Evolutionary conservation across 1,140 invertebrate genomes (phyloP).

Genomic region (Nephotettix cincticeps): DNA sequence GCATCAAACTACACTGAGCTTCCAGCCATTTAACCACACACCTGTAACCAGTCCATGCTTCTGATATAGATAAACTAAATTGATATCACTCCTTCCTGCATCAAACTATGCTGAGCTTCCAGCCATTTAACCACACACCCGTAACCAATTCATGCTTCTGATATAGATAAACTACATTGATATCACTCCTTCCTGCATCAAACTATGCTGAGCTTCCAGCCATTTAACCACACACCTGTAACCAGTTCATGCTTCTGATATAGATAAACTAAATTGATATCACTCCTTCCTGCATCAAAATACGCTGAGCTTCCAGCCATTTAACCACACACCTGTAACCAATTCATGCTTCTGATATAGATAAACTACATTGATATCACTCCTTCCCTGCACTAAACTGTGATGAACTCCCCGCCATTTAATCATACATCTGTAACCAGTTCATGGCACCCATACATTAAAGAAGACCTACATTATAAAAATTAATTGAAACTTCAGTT

Average conservation of each 20-base stretch:
- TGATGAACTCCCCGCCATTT: not conserved
- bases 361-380: no score
- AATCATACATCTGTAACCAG: not conserved
- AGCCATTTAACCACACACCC: not conserved
- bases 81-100: not conserved
- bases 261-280: no score
- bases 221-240: not conserved
- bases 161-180: no score
- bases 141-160: not conserved
- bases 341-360: no score
- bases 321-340: not conserved
- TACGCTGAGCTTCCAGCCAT: not conserved
- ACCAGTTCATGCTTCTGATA: no score
- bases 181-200: not conserved
- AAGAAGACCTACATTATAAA: no score
- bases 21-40: not conserved
- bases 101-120: not conserved
- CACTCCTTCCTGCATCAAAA: no score
- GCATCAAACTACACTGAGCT: no score
- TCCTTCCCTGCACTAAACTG: no score
- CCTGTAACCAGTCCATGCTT: not conserved
- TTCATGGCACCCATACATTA: no score
- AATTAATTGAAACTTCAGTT: no score
- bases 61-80: no score
- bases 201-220: not conserved